These are phyloP conservation scores for Paramuricea clavata DNA, from an alignment of 92 coral and sea anemone species.

Conservation along the genomic window DNA sequence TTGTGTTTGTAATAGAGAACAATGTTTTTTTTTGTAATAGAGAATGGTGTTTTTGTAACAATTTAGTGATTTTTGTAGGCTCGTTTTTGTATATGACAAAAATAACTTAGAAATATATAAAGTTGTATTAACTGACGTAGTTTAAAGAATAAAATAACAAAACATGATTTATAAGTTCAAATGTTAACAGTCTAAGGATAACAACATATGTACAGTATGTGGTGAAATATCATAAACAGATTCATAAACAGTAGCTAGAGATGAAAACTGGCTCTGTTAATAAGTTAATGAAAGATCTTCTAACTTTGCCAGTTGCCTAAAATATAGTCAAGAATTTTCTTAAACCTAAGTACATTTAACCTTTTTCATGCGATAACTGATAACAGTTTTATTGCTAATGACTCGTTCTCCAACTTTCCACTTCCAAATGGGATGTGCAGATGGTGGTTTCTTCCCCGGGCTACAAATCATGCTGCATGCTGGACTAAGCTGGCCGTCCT, in stretches of 20 bases:
- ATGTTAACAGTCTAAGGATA: neutral
- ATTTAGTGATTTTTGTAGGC: no score
- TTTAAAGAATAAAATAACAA: no score
- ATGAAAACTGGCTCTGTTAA: neutral
- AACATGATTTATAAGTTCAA: no score
- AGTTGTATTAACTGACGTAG: no score
- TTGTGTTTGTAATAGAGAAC: no score
- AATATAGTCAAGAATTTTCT: neutral
- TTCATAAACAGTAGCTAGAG: neutral
- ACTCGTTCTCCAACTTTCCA: constrained; percentile 47
- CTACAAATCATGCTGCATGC: constrained; percentile 46
- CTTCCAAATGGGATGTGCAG: constrained; percentile 54
- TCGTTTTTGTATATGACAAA: no score
- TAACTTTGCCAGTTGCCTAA: neutral
- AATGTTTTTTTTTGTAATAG: no score
- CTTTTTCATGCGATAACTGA: constrained; percentile 45
- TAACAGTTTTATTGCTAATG: constrained; percentile 41
- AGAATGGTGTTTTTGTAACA: no score
- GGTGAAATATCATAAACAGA: no score
- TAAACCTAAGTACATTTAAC: constrained; percentile 7
- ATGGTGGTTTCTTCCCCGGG: constrained; percentile 35
- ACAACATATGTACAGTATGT: neutral
- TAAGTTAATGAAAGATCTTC: neutral
- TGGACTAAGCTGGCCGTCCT: constrained; percentile 34
- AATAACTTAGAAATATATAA: no score